Percentiles rank a stretch among this genome's conserved stretches.
These are phyloP conservation scores for Halichondria panicea DNA, from an alignment of 37 sponge, comb jelly and placozoan genomes.

Conservation along the genomic window DNA sequence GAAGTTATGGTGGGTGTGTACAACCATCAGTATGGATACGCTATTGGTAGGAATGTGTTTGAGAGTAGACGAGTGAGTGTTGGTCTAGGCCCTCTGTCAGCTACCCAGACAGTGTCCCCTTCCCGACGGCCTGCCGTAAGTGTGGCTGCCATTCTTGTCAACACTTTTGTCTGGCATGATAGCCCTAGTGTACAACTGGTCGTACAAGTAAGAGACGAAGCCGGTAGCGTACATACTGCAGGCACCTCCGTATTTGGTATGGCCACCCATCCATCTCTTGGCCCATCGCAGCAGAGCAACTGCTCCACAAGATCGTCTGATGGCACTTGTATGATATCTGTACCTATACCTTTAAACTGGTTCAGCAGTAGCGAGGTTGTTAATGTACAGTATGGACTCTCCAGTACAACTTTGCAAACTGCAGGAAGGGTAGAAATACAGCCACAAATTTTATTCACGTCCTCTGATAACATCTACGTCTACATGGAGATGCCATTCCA, in stretches of 20 bases:
- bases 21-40: constrained; percentile 46
- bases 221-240: constrained; percentile 19
- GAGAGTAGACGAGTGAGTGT: constrained; percentile 25
- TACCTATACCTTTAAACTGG: constrained; percentile 47
- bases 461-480: not conserved
- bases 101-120: not conserved
- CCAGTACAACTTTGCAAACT: not conserved
- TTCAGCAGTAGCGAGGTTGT: constrained; percentile 8
- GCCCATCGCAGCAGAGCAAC: not conserved
- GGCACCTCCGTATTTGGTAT: constrained; percentile 9
- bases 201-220: constrained; percentile 60
- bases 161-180: constrained; percentile 47
- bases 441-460: constrained; percentile 2
- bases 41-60: constrained; percentile 7
- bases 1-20: constrained; percentile 5
- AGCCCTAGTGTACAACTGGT: constrained; percentile 35
- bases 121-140: not conserved
- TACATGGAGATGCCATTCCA: constrained; percentile 44
- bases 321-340: constrained; percentile 47
- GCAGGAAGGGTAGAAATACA: constrained; percentile 13
- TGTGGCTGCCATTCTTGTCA: constrained; percentile 40
- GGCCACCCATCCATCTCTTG: constrained; percentile 12
- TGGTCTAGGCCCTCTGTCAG: constrained; percentile 17
- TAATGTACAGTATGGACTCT: constrained; percentile 16
- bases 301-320: not conserved